phyloP scores from a whole-genome alignment of 2,113 vertebrate genomes.

The Gadus macrocephalus region DNA sequence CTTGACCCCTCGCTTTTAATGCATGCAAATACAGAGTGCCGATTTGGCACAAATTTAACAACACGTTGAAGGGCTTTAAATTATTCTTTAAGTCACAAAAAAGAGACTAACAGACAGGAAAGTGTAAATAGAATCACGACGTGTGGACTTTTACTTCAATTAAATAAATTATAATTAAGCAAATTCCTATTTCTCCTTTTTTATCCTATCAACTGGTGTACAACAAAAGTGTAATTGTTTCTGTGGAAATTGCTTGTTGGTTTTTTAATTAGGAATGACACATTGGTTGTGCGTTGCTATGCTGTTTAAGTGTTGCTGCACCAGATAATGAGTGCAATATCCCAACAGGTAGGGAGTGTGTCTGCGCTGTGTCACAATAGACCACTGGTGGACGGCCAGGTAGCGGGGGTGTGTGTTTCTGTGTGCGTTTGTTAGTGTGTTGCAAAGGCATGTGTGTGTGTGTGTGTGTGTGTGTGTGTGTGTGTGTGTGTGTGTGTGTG shows the following conservation, averaged over 20 bases:
- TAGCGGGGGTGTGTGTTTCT: not conserved
- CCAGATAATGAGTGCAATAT: no score
- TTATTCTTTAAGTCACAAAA: not conserved
- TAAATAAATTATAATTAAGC: not conserved
- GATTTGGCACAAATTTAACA: slow-evolving; percentile 37
- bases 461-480: not conserved
- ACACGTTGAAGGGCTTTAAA: slow-evolving; percentile 10
- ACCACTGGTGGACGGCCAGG: no score
- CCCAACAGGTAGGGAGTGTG: no score
- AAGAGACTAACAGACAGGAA: no score
- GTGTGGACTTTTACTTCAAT: no score
- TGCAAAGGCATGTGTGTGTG: no score
- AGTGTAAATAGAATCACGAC: no score
- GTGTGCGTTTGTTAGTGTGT: not conserved
- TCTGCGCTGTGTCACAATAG: no score
- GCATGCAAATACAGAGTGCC: slow-evolving; percentile 59
- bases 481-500: not conserved
- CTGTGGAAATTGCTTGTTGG: not conserved
- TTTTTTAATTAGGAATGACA: not conserved
- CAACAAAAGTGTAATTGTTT: no score
- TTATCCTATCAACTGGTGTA: not conserved
- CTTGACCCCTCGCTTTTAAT: slow-evolving; percentile 62
- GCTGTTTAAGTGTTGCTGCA: no score
- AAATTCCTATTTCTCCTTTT: not conserved
- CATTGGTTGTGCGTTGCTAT: no score